phyloP scores from a whole-genome alignment of 2,797 vertebrate genomes.

The Botia kubotai region DNA sequence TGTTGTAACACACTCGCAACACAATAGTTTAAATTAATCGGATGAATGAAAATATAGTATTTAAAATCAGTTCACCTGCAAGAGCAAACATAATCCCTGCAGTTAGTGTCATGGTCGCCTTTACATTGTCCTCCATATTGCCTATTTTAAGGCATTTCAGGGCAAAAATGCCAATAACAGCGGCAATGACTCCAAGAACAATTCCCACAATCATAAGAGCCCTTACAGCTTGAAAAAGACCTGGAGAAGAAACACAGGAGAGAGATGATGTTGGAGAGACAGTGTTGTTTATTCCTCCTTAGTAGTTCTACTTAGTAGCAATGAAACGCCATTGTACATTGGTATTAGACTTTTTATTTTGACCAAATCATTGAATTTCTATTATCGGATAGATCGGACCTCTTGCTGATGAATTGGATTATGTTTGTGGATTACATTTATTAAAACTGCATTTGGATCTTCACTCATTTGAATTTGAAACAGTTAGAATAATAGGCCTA shows the following conservation, averaged over 20 bases:
- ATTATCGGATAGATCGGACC: too few relatives aligned
- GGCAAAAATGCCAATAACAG: slow-evolving; percentile 85
- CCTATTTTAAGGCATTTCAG: slow-evolving; percentile 90
- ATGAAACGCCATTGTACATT: neutral
- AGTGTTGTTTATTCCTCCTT: too few relatives aligned
- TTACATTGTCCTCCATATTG: slow-evolving; percentile 86
- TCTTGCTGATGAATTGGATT: too few relatives aligned
- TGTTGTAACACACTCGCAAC: slow-evolving; percentile 21
- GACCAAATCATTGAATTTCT: too few relatives aligned
- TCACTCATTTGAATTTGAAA: too few relatives aligned
- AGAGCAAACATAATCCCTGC: slow-evolving; percentile 86
- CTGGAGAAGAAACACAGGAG: slow-evolving; percentile 65
- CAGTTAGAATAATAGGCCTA: slow-evolving; percentile 35
- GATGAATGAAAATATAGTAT: slow-evolving; percentile 14
- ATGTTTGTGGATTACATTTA: slow-evolving; percentile 55
- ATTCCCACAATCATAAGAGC: slow-evolving; percentile 91
- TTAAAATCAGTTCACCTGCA: slow-evolving; percentile 74
- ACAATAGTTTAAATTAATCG: neutral
- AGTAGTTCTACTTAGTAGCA: too few relatives aligned
- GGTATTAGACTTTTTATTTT: neutral
- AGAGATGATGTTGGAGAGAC: neutral
- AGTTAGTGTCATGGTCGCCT: slow-evolving; percentile 90
- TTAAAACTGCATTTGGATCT: too few relatives aligned
- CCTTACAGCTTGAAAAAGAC: slow-evolving; percentile 87
- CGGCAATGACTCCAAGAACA: slow-evolving; percentile 81